Percentiles rank a stretch among this genome's conserved stretches.
phyloP scores from a whole-genome alignment of 2,113 vertebrate genomes.

The Hemibagrus wyckioides region DNA sequence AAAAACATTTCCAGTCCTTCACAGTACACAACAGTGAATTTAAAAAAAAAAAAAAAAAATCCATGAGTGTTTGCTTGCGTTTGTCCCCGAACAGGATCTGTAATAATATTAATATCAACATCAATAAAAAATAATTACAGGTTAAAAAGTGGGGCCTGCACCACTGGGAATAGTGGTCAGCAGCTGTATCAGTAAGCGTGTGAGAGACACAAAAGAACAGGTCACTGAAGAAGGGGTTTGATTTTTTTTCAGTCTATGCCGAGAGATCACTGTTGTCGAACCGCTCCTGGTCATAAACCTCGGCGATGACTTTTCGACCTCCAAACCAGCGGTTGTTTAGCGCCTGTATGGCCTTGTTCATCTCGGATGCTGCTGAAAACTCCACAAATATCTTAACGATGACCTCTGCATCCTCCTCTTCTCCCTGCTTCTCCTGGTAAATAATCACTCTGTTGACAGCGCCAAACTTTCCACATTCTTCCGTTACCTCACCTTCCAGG shows the following conservation, averaged over 20 bases:
- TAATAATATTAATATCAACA: conserved; percentile 69
- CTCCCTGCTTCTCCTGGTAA: conserved; percentile 94
- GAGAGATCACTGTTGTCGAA: conserved; percentile 91
- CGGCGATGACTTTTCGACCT: conserved; percentile 86
- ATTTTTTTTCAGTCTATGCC: conserved; percentile 72
- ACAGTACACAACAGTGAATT: conserved; percentile 56
- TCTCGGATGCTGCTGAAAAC: conserved; percentile 85
- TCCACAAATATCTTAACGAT: conserved; percentile 96
- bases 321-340: conserved; percentile 94
- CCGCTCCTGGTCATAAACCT: conserved; percentile 90
- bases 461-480: conserved; percentile 92
- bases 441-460: conserved; percentile 89
- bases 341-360: conserved; percentile 90
- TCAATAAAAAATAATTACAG: conserved; percentile 66
- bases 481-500: conserved; percentile 90
- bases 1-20: conserved; percentile 58
- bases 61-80: conserved; percentile 54
- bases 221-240: conserved; percentile 1
- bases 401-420: conserved; percentile 90
- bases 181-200: conserved; percentile 44
- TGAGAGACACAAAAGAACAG: conserved; percentile 21
- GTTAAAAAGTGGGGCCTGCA: conserved; percentile 61
- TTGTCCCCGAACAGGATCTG: conserved; percentile 57
- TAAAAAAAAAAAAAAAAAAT: conserved; percentile 45
- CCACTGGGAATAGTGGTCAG: conserved; percentile 48